A percentile compares a stretch with the other conserved stretches of the same genome.
Evolutionary conservation across 2,797 vertebrate species (phyloP).

Genomic region (Spinus pinus): DNA sequence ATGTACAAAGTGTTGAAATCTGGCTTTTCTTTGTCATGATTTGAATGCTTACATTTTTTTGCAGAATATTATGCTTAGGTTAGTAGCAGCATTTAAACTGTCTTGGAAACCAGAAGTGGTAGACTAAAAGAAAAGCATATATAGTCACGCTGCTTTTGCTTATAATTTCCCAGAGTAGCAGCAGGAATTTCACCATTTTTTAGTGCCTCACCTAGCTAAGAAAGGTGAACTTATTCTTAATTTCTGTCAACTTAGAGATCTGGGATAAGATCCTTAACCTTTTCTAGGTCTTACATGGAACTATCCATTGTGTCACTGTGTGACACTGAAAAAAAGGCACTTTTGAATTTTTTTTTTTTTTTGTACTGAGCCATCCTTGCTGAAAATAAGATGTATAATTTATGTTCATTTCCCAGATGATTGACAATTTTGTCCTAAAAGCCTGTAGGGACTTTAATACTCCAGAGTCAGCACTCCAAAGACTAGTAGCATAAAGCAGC

Average conservation of each 20-base stretch:
- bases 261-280: not conserved
- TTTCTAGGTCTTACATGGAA: not conserved
- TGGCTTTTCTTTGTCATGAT: not conserved
- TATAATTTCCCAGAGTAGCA: not conserved
- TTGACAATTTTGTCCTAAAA: constrained; percentile 32
- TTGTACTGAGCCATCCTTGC: not conserved
- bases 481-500: constrained; percentile 14
- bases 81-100: not conserved
- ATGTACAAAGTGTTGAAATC: not conserved
- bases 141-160: not conserved
- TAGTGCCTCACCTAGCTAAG: not conserved
- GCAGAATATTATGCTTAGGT: not conserved
- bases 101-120: not conserved
- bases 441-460: not conserved
- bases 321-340: not conserved
- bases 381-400: constrained; percentile 41
- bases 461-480: constrained; percentile 16
- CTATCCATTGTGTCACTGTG: not conserved
- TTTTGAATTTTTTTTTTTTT: not conserved
- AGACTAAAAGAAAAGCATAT: not conserved
- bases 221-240: not conserved
- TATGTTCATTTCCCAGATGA: constrained; percentile 29
- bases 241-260: not conserved
- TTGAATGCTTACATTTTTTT: not conserved
- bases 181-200: not conserved